Percentiles rank a stretch among this genome's conserved stretches.
Conservation (phyloP, 2,888 invertebrate genomes). For the Lissonota sp. region DNA sequence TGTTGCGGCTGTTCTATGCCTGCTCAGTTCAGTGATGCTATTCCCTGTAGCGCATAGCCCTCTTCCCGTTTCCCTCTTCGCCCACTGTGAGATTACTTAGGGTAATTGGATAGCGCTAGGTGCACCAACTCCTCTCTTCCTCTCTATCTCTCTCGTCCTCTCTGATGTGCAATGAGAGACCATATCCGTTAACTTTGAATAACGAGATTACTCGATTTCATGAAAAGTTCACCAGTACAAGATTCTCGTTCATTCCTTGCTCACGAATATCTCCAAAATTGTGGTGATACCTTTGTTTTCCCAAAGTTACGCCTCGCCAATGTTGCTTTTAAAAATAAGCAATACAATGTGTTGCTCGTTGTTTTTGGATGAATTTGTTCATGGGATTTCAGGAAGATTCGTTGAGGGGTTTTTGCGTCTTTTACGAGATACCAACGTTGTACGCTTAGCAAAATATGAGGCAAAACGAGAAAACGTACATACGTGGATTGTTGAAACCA, state of each 20-base stretch:
- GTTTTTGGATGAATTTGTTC: too few relatives aligned
- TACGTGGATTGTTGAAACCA: conserved; percentile 27
- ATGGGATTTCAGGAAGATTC: not conserved
- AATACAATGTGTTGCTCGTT: too few relatives aligned
- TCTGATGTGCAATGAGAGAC: conserved; percentile 3
- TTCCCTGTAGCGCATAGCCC: conserved; percentile 14
- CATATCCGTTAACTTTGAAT: conserved; percentile 13
- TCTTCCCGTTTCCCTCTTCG: conserved; percentile 2
- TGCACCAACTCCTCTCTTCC: conserved; percentile 32
- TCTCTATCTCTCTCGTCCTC: not conserved
- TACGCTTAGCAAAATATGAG: conserved; percentile 9
- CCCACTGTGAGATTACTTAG: conserved; percentile 71
- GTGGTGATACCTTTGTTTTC: not conserved
- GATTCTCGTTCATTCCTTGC: conserved; percentile 1
- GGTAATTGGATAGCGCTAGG: conserved; percentile 70
- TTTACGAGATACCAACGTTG: conserved; percentile 1
- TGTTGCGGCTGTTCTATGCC: conserved; percentile 46
- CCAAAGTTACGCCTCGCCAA: too few relatives aligned
- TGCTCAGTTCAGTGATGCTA: conserved; percentile 18
- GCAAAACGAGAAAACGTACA: conserved; percentile 7
- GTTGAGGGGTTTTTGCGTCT: not conserved
- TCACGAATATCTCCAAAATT: not conserved
- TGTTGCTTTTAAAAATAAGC: too few relatives aligned
- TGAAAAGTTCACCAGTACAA: conserved; percentile 32
- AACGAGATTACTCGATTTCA: conserved; percentile 40